A percentile compares a stretch with the other conserved stretches of the same genome.
Evolutionary conservation across 2,113 vertebrate species (phyloP).

Genomic region (Brachyistius frenatus): DNA sequence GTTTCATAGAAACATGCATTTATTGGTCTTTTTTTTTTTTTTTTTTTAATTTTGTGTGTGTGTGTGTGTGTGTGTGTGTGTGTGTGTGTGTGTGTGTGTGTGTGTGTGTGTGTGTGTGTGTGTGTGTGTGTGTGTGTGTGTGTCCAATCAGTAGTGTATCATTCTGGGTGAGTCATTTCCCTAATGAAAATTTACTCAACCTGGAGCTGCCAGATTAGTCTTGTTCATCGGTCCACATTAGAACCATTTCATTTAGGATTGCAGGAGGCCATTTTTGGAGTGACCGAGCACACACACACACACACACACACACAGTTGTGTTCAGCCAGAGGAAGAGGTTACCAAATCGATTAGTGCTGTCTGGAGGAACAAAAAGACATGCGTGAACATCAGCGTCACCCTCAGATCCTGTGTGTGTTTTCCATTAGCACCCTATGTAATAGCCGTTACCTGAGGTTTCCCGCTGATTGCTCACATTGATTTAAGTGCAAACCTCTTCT

Average conservation of each 20-base stretch:
- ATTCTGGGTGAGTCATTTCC: conserved; percentile 45
- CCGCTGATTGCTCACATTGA: conserved; percentile 28
- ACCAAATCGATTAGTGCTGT: conserved; percentile 60
- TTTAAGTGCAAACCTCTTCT: conserved; percentile 36
- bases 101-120: not conserved
- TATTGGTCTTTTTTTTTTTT: not conserved
- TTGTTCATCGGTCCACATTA: conserved; percentile 53
- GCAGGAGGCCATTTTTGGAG: conserved; percentile 38
- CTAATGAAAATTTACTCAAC: conserved; percentile 53
- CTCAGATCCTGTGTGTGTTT: conserved; percentile 15
- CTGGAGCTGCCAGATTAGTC: conserved; percentile 44
- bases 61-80: not conserved
- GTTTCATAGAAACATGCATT: not conserved
- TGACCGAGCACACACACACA: not conserved
- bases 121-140: conserved; percentile 4
- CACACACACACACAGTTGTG: conserved; percentile 1
- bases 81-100: conserved; percentile 9
- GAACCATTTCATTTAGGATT: conserved; percentile 57
- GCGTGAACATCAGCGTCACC: conserved; percentile 29
- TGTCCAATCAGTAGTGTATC: conserved; percentile 8
- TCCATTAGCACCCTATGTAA: not conserved
- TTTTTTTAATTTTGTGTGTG: too few relatives aligned
- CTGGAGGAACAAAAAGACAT: conserved; percentile 40
- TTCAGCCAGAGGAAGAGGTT: conserved; percentile 41
- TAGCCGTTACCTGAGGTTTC: conserved; percentile 1